Evolutionary conservation across 2,797 vertebrate species (phyloP).

Genomic region (Hafferia zeledoni): DNA sequence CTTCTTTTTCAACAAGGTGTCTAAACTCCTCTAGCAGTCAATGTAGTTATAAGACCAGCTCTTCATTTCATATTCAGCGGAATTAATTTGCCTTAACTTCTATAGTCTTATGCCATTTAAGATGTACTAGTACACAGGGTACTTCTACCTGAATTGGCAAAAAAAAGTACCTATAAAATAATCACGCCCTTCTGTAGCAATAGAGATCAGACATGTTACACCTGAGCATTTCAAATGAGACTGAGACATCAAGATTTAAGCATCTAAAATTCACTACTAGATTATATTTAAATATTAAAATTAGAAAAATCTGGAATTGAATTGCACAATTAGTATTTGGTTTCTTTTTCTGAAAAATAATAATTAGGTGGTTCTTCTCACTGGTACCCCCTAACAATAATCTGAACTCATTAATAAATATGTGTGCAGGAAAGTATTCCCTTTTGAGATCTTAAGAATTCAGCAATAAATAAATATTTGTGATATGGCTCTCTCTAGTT

Average conservation of each 20-base stretch:
- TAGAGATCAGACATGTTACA: not conserved
- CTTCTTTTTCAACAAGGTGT: not conserved
- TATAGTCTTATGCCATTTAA: not conserved
- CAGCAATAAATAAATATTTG: not conserved
- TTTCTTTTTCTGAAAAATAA: not conserved
- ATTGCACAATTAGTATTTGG: not conserved
- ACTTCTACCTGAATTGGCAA: not conserved
- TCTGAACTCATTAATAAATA: not conserved
- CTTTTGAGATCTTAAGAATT: not conserved
- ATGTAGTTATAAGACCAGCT: not conserved
- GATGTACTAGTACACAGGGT: rapidly evolving
- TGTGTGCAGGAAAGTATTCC: not conserved
- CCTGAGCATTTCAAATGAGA: not conserved
- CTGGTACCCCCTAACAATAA: not conserved
- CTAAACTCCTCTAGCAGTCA: not conserved
- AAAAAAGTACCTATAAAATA: not conserved
- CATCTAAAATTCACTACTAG: not conserved
- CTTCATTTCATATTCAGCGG: not conserved
- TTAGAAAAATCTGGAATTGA: not conserved
- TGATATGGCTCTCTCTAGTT: not conserved
- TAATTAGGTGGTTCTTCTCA: not conserved
- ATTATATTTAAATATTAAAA: not conserved
- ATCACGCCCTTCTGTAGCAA: not conserved
- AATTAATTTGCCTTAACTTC: not conserved
- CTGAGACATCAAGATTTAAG: not conserved